Conservation (phyloP, 2,888 invertebrate species). For the Acronicta leporina region DNA sequence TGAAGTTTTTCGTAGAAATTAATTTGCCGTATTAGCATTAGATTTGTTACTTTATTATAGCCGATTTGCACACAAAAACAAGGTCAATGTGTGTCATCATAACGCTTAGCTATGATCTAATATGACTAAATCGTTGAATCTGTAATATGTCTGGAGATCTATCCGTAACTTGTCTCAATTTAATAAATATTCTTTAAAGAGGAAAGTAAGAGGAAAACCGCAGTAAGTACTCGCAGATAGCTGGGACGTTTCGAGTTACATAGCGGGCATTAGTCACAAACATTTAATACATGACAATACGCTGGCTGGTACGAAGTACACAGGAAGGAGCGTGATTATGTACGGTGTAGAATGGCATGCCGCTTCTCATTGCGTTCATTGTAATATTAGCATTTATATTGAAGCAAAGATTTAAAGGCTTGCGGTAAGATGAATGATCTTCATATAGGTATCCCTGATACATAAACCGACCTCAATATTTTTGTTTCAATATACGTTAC, state of each 20-base stretch:
- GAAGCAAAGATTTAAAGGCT: constrained; percentile 28
- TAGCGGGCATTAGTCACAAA: constrained; percentile 22
- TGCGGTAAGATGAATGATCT: constrained; percentile 28
- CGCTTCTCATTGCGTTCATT: constrained; percentile 5
- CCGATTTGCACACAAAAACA: not conserved
- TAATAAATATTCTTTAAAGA: not conserved
- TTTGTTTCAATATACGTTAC: not conserved
- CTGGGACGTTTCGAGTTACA: constrained; percentile 18
- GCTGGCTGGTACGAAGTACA: constrained; percentile 24
- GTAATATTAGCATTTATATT: constrained; percentile 31
- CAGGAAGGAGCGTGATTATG: constrained; percentile 37
- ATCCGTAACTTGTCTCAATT: not conserved
- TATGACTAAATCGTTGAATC: not conserved
- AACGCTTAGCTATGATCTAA: not conserved
- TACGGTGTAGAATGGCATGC: constrained; percentile 6
- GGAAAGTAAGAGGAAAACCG: constrained; percentile 41
- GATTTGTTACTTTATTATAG: not conserved
- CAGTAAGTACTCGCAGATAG: constrained; percentile 25
- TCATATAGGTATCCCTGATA: constrained; percentile 2
- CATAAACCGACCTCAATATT: constrained; percentile 20
- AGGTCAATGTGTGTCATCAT: constrained; percentile 1
- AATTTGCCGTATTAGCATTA: constrained; percentile 1
- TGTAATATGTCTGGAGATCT: not conserved
- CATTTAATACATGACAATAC: constrained; percentile 24
- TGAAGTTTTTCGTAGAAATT: constrained; percentile 12